Conservation (phyloP, 1,140 invertebrate genomes). For the Papilio xuthus region DNA sequence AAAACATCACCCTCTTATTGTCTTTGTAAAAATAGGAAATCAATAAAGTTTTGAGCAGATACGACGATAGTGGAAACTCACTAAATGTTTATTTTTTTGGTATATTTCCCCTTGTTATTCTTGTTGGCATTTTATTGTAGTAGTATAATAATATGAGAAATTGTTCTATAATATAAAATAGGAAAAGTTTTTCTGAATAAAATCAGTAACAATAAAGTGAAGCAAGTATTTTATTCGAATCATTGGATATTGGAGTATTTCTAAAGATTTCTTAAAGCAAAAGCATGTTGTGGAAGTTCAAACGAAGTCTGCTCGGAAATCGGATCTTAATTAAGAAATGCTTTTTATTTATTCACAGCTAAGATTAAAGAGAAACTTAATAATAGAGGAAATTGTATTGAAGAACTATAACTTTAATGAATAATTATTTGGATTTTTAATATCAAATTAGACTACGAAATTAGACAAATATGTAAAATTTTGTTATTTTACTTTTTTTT, state of each 20-base stretch:
- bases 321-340: conserved; percentile 25
- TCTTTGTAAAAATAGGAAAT: neutral
- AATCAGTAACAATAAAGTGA: neutral
- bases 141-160: neutral
- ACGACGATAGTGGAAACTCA: neutral
- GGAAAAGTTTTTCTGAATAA: neutral
- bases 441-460: neutral
- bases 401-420: neutral
- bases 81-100: neutral
- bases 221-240: neutral
- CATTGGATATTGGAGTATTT: conserved; percentile 9
- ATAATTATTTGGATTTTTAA: neutral
- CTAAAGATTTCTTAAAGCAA: conserved; percentile 8
- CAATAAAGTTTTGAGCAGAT: neutral
- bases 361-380: conserved; percentile 15
- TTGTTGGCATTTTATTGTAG: neutral
- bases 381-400: neutral
- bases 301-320: conserved; percentile 17
- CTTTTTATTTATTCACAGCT: neutral
- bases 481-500: too few species aligned
- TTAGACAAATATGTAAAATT: neutral
- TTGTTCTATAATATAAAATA: neutral
- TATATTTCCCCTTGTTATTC: neutral
- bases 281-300: conserved; percentile 7
- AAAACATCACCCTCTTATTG: neutral